Conservation (phyloP, 2,888 invertebrate species). For the Lasius fuliginosus region DNA sequence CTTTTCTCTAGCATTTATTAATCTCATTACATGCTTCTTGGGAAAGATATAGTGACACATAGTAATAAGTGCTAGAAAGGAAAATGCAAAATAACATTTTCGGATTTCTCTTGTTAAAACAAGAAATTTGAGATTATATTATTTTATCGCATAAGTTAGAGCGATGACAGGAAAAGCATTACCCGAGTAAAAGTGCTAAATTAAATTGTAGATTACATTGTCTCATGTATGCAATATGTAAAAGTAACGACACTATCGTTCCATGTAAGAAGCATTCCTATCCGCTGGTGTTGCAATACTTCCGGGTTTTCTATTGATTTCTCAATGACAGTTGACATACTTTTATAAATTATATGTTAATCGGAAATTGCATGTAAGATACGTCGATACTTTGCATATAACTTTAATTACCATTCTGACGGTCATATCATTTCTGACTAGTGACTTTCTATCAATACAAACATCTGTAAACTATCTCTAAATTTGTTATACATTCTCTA, state of each 20-base stretch:
- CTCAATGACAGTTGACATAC: constrained; percentile 14
- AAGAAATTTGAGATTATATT: constrained; percentile 9
- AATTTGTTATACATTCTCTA: no score
- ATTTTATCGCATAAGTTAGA: neutral
- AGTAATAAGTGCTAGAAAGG: neutral
- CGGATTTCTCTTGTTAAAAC: constrained; percentile 20
- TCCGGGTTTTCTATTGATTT: constrained; percentile 44
- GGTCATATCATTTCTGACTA: neutral
- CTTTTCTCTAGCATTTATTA: neutral
- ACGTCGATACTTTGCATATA: neutral
- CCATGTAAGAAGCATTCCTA: neutral
- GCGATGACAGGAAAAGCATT: constrained; percentile 4
- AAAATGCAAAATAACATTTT: constrained; percentile 1
- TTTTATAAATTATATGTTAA: constrained; percentile 7
- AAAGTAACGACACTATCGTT: constrained; percentile 22
- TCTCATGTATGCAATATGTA: constrained; percentile 3
- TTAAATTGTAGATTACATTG: constrained; percentile 49
- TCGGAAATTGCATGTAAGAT: neutral
- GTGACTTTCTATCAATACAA: neutral
- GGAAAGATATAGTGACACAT: neutral
- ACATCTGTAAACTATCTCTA: neutral
- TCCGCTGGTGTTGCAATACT: constrained; percentile 11
- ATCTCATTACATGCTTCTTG: neutral
- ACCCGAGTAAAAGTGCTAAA: constrained; percentile 28
- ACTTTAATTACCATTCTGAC: neutral